Conservation (phyloP, 1,140 invertebrate species). For the Goniozus legneri region DNA sequence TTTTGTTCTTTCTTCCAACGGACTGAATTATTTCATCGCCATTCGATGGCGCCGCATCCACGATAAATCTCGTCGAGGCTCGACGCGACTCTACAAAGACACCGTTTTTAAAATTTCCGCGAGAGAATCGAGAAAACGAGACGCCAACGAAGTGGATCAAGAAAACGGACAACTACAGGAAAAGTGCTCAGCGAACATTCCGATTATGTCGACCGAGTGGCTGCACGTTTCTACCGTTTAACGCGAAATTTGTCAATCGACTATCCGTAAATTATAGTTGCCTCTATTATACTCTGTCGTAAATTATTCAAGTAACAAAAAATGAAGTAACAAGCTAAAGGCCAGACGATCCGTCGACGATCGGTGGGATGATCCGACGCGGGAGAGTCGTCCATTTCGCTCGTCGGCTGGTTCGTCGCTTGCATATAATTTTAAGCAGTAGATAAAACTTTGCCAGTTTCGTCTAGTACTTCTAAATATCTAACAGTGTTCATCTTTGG, state of each 20-base stretch:
- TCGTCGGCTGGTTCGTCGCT: conserved; percentile 20
- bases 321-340: conserved; percentile 23
- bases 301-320: conserved; percentile 27
- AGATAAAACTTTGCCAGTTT: conserved; percentile 30
- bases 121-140: no score
- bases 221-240: conserved; percentile 15
- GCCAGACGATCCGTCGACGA: no score
- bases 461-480: conserved; percentile 29
- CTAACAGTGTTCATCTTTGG: conserved; percentile 9
- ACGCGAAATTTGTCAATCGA: conserved; percentile 28
- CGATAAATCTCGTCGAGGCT: conserved; percentile 10
- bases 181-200: conserved; percentile 8
- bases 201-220: conserved; percentile 17
- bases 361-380: no score
- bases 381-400: no score
- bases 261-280: conserved; percentile 30
- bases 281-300: conserved; percentile 31
- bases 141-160: no score
- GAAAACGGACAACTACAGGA: conserved; percentile 3
- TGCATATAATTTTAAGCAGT: conserved; percentile 36
- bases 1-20: no score
- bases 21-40: no score
- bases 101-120: no score
- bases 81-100: not conserved
- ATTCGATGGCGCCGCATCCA: conserved; percentile 5